Conservation (phyloP, 2,888 invertebrate genomes). For the Sarcophaga rosellei region DNA sequence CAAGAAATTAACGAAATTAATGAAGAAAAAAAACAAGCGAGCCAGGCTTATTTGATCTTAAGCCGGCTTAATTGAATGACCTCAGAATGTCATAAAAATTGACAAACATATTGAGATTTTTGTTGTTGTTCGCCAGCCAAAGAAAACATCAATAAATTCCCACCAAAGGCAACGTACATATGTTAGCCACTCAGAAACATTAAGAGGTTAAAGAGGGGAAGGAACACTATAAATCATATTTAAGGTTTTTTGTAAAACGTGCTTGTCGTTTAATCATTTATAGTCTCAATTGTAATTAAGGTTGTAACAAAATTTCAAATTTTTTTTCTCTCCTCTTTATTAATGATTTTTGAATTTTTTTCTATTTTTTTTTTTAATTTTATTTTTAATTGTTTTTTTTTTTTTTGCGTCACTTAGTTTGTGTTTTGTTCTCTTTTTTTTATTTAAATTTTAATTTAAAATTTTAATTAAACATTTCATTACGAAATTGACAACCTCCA, state of each 20-base stretch:
- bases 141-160: constrained; percentile 21
- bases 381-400: constrained; percentile 34
- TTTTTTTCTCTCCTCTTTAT: background rate
- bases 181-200: too few relatives aligned
- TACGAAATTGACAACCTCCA: constrained; percentile 60
- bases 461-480: constrained; percentile 29
- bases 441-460: constrained; percentile 6
- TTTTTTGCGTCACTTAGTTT: constrained; percentile 34
- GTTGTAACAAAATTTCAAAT: constrained; percentile 3
- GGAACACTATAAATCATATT: background rate
- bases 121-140: background rate
- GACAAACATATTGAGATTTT: constrained; percentile 66
- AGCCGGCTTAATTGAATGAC: constrained; percentile 68
- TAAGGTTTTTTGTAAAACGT: background rate
- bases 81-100: constrained; percentile 68
- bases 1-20: constrained; percentile 38
- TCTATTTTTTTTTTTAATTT: constrained; percentile 14
- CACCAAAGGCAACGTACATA: background rate
- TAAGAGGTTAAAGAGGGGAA: background rate
- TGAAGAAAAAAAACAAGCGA: constrained; percentile 24
- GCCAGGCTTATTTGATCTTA: constrained; percentile 58
- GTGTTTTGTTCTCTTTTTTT: background rate
- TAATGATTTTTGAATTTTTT: constrained; percentile 8
- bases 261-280: constrained; percentile 7
- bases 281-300: constrained; percentile 27